A percentile compares a stretch with the other conserved stretches of the same genome.
phyloP scores from a whole-genome alignment of 1,140 invertebrate species.

The Planococcus citri region DNA sequence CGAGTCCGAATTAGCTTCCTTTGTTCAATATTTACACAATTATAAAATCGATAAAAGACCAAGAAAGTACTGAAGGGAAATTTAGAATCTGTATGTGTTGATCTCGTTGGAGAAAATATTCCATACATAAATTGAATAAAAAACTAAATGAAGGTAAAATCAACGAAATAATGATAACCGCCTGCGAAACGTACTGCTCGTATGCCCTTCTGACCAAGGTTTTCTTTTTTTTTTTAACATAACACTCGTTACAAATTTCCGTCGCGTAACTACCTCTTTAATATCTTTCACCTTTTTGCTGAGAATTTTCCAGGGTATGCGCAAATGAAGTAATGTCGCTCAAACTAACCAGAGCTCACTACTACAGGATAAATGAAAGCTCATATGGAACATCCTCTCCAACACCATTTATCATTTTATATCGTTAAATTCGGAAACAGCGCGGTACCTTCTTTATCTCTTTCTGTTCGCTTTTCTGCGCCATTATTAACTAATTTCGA shows the following conservation, averaged over 20 bases:
- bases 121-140: no score
- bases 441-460: neutral
- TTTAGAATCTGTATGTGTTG: no score
- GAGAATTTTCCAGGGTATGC: neutral
- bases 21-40: no score
- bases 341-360: neutral
- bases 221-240: no score
- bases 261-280: neutral
- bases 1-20: no score
- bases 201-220: no score
- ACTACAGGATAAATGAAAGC: neutral
- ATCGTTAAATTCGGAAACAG: neutral
- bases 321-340: neutral
- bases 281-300: neutral
- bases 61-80: no score
- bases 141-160: no score
- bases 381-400: neutral
- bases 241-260: neutral
- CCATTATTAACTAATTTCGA: neutral
- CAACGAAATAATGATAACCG: no score
- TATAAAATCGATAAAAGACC: no score
- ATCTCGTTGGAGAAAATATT: no score
- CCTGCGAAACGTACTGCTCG: no score
- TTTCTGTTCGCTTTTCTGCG: neutral
- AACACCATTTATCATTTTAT: neutral